These are phyloP conservation scores for Sitodiplosis mosellana DNA, from an alignment of 1,140 invertebrate species.

Conservation along the genomic window DNA sequence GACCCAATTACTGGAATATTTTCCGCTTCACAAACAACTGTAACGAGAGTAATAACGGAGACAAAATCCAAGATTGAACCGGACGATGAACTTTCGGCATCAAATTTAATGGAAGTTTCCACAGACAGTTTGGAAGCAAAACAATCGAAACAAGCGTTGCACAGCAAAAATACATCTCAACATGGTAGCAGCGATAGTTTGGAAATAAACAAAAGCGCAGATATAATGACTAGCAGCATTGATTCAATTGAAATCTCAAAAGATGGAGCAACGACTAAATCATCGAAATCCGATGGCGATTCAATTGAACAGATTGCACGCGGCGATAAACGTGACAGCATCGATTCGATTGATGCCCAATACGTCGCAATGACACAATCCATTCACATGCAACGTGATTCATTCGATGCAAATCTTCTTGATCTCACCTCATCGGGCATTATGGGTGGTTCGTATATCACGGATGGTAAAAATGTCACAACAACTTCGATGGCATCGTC, in stretches of 20 bases:
- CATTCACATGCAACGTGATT: conserved; percentile 7
- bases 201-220: conserved; percentile 30
- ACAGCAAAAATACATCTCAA: conserved; percentile 17
- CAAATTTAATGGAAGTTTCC: conserved; percentile 36
- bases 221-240: conserved; percentile 39
- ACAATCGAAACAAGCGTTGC: conserved; percentile 15
- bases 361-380: conserved; percentile 25
- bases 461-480: conserved; percentile 23
- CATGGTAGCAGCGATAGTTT: conserved; percentile 37
- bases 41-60: background rate
- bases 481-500: conserved; percentile 29
- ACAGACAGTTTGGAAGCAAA: conserved; percentile 42
- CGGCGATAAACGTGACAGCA: conserved; percentile 29
- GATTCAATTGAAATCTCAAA: conserved; percentile 40
- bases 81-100: conserved; percentile 19
- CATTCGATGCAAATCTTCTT: background rate
- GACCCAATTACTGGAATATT: no score
- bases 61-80: conserved; percentile 12
- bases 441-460: conserved; percentile 12
- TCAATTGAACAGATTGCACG: conserved; percentile 18
- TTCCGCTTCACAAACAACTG: no score
- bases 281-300: conserved; percentile 13
- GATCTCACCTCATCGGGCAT: conserved; percentile 6
- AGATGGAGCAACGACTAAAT: conserved; percentile 14
- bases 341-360: conserved; percentile 30